Evolutionary conservation across 2,888 invertebrate species (phyloP).

Genomic region (Deilephila elpenor): DNA sequence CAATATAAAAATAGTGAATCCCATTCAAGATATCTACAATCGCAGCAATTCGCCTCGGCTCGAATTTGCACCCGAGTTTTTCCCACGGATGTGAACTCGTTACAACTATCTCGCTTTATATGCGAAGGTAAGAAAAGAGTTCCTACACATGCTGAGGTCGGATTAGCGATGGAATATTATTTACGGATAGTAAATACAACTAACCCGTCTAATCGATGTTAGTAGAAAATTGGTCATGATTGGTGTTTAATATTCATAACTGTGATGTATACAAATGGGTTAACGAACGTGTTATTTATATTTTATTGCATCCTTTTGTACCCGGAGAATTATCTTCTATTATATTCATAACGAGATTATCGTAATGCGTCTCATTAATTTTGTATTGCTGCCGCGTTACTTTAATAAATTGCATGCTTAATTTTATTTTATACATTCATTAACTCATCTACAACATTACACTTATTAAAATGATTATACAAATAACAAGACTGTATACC

Average conservation of each 20-base stretch:
- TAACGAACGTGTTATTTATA: slow-evolving; percentile 12
- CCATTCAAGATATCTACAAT: slow-evolving; percentile 56
- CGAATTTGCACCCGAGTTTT: slow-evolving; percentile 63
- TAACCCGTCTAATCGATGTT: slow-evolving; percentile 24
- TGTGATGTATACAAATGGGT: slow-evolving; percentile 21
- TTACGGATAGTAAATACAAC: slow-evolving; percentile 28
- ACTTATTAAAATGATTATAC: background rate
- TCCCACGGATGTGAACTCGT: slow-evolving; percentile 59
- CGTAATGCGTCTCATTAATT: background rate
- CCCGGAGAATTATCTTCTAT: background rate
- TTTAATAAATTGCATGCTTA: too few relatives aligned
- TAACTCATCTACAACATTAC: too few relatives aligned
- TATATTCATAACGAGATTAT: too few relatives aligned
- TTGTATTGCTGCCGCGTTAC: too few relatives aligned
- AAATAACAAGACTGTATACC: slow-evolving; percentile 4
- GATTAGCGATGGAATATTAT: slow-evolving; percentile 30
- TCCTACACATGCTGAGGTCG: slow-evolving; percentile 34
- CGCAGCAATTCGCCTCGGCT: slow-evolving; percentile 59
- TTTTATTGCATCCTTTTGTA: slow-evolving; percentile 1
- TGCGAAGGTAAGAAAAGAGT: slow-evolving; percentile 29
- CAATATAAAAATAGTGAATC: slow-evolving; percentile 43
- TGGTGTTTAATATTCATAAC: slow-evolving; percentile 21
- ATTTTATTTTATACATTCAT: background rate
- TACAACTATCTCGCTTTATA: slow-evolving; percentile 42
- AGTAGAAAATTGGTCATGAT: slow-evolving; percentile 24